Conservation (phyloP, 2,888 invertebrate genomes). For the Lasioglossum leucozonium region DNA sequence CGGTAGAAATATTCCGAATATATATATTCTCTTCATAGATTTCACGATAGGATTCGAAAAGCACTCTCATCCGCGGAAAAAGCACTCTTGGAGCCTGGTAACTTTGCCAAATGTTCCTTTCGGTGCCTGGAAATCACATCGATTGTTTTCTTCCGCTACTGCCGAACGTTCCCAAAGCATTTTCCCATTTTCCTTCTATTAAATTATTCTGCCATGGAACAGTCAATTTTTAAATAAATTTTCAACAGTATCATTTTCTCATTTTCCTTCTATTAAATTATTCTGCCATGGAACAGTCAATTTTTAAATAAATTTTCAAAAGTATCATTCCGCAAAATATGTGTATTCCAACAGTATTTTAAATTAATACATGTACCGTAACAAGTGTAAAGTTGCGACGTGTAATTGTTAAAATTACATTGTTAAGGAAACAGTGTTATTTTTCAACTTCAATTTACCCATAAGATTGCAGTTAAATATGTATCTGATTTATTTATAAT, state of each 20-base stretch:
- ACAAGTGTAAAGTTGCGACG: neutral
- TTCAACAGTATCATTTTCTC: neutral
- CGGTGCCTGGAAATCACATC: constrained; percentile 55
- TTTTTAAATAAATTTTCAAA: neutral
- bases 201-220: neutral
- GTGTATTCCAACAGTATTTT: neutral
- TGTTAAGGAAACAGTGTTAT: too few relatives aligned
- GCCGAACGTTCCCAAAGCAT: constrained; percentile 18
- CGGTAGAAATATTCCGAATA: constrained; percentile 57
- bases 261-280: neutral
- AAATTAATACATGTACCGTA: neutral
- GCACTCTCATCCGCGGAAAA: constrained; percentile 45
- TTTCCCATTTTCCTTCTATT: neutral
- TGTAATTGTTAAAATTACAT: too few relatives aligned
- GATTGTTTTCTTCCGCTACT: constrained; percentile 42
- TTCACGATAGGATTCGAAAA: constrained; percentile 45
- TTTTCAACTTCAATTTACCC: too few relatives aligned
- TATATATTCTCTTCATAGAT: constrained; percentile 53
- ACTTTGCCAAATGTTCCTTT: constrained; percentile 60
- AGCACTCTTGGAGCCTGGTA: constrained; percentile 51
- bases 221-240: neutral
- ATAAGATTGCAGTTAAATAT: too few relatives aligned
- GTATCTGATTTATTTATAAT: neutral
- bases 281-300: too few relatives aligned
- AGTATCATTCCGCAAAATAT: neutral